A percentile compares a stretch with the other conserved stretches of the same genome.
These are phyloP conservation scores for Lycaon pictus DNA, from an alignment of 2,113 vertebrate genomes.

Conservation along the genomic window DNA sequence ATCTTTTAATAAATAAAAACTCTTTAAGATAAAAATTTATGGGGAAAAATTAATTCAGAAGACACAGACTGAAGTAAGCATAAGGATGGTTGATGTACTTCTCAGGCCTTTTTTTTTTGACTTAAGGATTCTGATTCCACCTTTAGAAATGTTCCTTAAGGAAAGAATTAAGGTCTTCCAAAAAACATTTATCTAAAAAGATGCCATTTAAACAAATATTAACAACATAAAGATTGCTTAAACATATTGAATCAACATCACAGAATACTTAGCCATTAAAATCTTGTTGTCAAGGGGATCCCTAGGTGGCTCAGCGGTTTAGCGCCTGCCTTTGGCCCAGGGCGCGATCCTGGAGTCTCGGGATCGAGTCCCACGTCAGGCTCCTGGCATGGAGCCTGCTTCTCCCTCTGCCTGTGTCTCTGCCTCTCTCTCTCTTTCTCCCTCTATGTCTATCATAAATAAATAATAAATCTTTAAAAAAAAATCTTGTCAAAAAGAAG, in stretches of 20 bases:
- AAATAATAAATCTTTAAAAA: too few species aligned
- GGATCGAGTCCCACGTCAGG: too few species aligned
- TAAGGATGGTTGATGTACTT: neutral
- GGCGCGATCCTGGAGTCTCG: too few species aligned
- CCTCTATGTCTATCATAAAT: too few species aligned
- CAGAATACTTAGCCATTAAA: conserved; percentile 32
- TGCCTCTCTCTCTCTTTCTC: too few species aligned
- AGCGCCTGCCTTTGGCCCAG: too few species aligned
- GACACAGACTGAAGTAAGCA: neutral
- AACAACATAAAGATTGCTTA: neutral
- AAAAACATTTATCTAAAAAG: neutral
- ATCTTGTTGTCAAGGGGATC: neutral
- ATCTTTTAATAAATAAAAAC: too few species aligned
- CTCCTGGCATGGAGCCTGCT: too few species aligned
- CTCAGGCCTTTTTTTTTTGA: neutral
- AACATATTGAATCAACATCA: neutral
- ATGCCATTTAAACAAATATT: neutral
- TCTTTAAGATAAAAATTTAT: neutral
- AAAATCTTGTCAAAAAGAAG: neutral
- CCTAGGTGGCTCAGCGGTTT: too few species aligned
- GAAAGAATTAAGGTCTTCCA: conserved; percentile 12
- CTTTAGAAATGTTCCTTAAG: neutral
- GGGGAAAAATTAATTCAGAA: neutral
- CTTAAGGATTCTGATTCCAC: neutral
- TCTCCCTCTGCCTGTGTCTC: too few species aligned